Base-by-base conservation (phyloP, 2,797 vertebrate genomes). In the Chanos chanos region DNA sequence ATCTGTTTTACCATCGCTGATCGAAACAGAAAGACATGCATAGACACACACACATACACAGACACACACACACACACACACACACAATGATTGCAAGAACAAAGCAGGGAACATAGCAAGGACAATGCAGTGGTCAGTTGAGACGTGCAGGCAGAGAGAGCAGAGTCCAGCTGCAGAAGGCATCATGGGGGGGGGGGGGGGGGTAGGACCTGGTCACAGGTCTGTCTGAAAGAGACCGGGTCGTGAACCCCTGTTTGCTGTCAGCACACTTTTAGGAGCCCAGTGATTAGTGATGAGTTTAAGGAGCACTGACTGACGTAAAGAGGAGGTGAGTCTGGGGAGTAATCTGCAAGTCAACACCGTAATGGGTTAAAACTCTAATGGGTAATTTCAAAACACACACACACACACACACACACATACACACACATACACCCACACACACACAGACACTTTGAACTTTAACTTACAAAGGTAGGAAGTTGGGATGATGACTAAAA, bases 291-390 rank as follows among this genome's bases (percentile, higher is more conserved):
- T 85, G n/a, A n/a, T n/a, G n/a, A n/a, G n/a, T n/a, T n/a, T 86
- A 83, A 83, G 81, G 78, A 80, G 61, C 76, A 84, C 76, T 85
- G 83, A 83, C 78, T 82, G 84, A 81, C 81, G 85, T 78, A 84
- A 82, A 77, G 78, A 74, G 72, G 52, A 59, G 79, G 71, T 30
- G 67, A 77, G 84, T 77, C 79, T 28, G 58, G 82, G 82, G 86
- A 85, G 72, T 86, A 88, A 88, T 90, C 83, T 76, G 55, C 81
- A 83, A 82, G 83, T 89, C 87, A 86, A 81, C 86, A 73, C 86
- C 85, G 79, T 78, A 81, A 86, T n/a, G n/a, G n/a, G n/a, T 86
- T 88, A 86, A 85, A 77, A 77, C 78, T 70, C 84, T 89, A 90
- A 89, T 87, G 87, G 85, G 79, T 74, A 77, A 81, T 76, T 82